phyloP scores from a whole-genome alignment of 2,113 vertebrate genomes.

The Brienomyrus brachyistius region DNA sequence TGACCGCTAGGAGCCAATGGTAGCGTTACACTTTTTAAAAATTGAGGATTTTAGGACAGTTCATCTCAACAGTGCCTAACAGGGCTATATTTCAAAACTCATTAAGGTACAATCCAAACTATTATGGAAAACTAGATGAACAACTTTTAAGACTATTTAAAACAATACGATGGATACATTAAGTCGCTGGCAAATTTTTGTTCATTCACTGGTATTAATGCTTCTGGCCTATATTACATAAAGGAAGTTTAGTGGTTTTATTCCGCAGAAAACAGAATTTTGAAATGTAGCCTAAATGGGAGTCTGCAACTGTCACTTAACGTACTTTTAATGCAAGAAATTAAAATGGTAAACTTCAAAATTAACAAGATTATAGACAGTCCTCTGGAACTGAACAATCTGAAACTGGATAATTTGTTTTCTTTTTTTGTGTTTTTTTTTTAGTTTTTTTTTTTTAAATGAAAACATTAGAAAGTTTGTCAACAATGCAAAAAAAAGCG shows the following conservation, averaged over 20 bases:
- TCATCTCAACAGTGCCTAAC: conserved; percentile 87
- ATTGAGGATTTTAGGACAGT: conserved; percentile 73
- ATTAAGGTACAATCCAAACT: conserved; percentile 68
- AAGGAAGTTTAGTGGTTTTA: conserved; percentile 55
- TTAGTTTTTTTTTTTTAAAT: conserved; percentile 49
- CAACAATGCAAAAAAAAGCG: conserved; percentile 64
- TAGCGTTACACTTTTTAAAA: conserved; percentile 46
- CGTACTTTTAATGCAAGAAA: conserved; percentile 57
- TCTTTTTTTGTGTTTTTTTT: conserved; percentile 21
- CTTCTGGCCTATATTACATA: conserved; percentile 58
- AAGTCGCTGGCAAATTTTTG: conserved; percentile 50
- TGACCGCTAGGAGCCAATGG: conserved; percentile 37
- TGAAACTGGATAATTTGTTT: conserved; percentile 61
- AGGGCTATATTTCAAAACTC: conserved; percentile 99
- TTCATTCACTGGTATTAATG: conserved; percentile 56
- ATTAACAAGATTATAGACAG: conserved; percentile 54
- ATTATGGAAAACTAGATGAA: conserved; percentile 59
- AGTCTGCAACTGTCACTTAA: conserved; percentile 95
- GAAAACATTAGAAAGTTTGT: conserved; percentile 62
- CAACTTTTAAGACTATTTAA: conserved; percentile 74
- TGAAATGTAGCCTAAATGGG: conserved; percentile 99
- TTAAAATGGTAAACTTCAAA: conserved; percentile 54
- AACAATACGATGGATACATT: conserved; percentile 57
- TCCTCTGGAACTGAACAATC: conserved; percentile 50
- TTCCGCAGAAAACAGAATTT: conserved; percentile 80